Evolutionary conservation across 2,113 vertebrate genomes (phyloP).

Genomic region (Osmerus eperlanus): DNA sequence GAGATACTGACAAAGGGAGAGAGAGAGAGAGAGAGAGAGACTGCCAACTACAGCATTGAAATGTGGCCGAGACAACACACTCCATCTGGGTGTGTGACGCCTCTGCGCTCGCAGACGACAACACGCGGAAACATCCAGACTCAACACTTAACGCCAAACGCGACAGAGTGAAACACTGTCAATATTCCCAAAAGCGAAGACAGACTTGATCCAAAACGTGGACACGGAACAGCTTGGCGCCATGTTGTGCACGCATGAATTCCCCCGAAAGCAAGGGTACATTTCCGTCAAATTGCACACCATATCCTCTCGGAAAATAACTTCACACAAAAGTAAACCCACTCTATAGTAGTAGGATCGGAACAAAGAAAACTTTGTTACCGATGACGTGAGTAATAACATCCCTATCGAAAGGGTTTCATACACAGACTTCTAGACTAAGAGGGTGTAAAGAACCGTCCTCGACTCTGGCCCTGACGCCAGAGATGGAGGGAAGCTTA

Average conservation of each 20-base stretch:
- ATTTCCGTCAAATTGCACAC: no score
- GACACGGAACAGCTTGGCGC: background rate
- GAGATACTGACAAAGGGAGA: no score
- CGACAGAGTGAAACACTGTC: background rate
- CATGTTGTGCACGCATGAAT: background rate
- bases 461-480: no score
- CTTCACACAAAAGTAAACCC: no score
- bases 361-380: no score
- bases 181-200: background rate
- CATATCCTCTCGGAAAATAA: no score
- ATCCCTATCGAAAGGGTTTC: no score
- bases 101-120: background rate
- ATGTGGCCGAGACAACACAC: constrained; percentile 12
- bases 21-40: background rate
- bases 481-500: no score
- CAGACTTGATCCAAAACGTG: background rate
- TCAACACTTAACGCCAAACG: background rate
- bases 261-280: background rate
- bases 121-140: background rate
- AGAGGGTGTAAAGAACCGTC: no score
- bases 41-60: background rate
- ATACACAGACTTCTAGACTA: no score
- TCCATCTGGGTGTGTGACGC: constrained; percentile 16
- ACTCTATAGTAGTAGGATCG: no score
- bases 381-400: no score